phyloP scores from a whole-genome alignment of 92 coral and sea anemone genomes.

The Umimayanthus kanabou region DNA sequence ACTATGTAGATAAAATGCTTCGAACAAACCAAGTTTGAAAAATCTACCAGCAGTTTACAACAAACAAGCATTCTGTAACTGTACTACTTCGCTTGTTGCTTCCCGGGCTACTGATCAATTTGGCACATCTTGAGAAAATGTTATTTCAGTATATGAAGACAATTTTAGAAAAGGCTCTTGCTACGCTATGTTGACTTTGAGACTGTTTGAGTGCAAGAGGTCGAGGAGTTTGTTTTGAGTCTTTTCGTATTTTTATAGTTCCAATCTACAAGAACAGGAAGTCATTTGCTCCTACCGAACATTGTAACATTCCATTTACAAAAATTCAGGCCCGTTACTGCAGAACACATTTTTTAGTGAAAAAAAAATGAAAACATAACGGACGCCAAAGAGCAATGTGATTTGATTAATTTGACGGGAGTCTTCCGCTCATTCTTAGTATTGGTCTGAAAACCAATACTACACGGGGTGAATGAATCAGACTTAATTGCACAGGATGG shows the following conservation, averaged over 20 bases:
- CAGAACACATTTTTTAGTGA: neutral
- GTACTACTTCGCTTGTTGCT: too few species aligned
- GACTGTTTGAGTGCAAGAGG: slow-evolving; percentile 34
- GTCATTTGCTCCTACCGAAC: neutral
- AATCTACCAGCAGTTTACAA: neutral
- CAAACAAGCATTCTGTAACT: too few species aligned
- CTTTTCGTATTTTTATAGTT: neutral
- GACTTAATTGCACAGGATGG: slow-evolving; percentile 18
- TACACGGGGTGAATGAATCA: neutral
- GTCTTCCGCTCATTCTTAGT: neutral
- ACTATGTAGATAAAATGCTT: neutral
- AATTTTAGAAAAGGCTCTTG: neutral
- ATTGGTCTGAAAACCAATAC: slow-evolving; percentile 19
- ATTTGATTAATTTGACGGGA: neutral
- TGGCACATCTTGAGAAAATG: neutral
- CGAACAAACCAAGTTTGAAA: neutral
- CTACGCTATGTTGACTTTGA: neutral
- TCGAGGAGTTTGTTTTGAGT: slow-evolving; percentile 34
- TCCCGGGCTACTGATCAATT: too few species aligned
- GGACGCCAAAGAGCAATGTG: neutral
- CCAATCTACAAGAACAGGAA: slow-evolving; percentile 11
- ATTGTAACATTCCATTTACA: slow-evolving; percentile 6
- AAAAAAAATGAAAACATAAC: neutral
- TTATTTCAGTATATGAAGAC: neutral
- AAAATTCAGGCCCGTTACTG: neutral